Evolutionary conservation across 2,113 vertebrate species (phyloP).

Genomic region (Xiphorhynchus elegans): DNA sequence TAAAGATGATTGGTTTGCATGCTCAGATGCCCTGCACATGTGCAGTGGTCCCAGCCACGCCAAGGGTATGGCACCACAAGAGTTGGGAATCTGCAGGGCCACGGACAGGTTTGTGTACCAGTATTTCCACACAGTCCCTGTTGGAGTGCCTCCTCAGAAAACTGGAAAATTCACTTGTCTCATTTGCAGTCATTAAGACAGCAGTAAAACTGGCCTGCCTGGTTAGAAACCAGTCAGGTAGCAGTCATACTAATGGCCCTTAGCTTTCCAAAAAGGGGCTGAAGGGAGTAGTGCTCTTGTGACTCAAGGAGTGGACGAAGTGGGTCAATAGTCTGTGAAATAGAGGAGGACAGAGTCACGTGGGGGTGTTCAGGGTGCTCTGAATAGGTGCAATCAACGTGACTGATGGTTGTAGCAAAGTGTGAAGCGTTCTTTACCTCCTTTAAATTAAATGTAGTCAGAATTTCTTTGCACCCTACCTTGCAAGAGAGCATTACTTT

Average conservation of each 20-base stretch:
- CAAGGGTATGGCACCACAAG: neutral
- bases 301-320: neutral
- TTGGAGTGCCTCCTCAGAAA: neutral
- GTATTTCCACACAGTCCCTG: neutral
- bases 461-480: neutral
- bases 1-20: neutral
- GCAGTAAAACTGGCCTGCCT: slow-evolving; percentile 39
- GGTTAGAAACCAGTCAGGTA: slow-evolving; percentile 29
- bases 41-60: neutral
- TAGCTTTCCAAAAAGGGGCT: neutral
- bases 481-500: neutral
- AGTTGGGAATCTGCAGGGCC: neutral
- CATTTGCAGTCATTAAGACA: neutral
- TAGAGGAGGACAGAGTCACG: neutral
- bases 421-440: neutral
- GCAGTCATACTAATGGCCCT: neutral
- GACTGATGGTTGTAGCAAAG: rapidly evolving
- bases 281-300: neutral
- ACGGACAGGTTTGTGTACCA: rapidly evolving
- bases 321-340: neutral
- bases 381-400: rapidly evolving
- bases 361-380: neutral
- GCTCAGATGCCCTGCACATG: neutral
- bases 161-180: slow-evolving; percentile 25
- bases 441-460: neutral